Conservation (phyloP, 2,113 vertebrate species). For the Macrotis lagotis region DNA sequence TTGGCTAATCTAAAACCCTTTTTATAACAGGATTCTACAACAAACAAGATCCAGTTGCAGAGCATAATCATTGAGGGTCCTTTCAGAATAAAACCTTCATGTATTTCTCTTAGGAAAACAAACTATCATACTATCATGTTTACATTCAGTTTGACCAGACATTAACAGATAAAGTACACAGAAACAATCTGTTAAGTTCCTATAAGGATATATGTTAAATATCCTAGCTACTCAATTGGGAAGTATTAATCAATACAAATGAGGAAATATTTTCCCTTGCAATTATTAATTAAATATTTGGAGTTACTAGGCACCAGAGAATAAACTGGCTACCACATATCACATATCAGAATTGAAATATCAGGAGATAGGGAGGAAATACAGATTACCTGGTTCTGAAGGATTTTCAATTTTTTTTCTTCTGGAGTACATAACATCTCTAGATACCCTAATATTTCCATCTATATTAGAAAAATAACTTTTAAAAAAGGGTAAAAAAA, state of each 20-base stretch:
- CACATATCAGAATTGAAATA: too few species aligned
- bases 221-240: not conserved
- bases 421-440: not conserved
- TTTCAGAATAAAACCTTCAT: not conserved
- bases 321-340: not conserved
- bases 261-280: not conserved
- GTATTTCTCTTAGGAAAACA: not conserved
- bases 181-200: conserved; percentile 7
- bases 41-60: not conserved
- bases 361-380: too few species aligned
- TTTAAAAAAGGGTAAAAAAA: not conserved
- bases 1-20: not conserved
- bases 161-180: not conserved
- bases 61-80: not conserved
- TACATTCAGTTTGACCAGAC: not conserved
- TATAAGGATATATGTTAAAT: not conserved
- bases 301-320: not conserved
- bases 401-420: not conserved
- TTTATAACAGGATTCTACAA: not conserved
- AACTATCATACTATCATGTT: not conserved
- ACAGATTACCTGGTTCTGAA: not conserved
- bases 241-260: not conserved
- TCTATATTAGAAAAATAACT: not conserved
- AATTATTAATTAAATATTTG: not conserved
- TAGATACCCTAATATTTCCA: not conserved